These are phyloP conservation scores for Agonopterix alstromeriana DNA, from an alignment of 2,888 invertebrate species.

Conservation along the genomic window DNA sequence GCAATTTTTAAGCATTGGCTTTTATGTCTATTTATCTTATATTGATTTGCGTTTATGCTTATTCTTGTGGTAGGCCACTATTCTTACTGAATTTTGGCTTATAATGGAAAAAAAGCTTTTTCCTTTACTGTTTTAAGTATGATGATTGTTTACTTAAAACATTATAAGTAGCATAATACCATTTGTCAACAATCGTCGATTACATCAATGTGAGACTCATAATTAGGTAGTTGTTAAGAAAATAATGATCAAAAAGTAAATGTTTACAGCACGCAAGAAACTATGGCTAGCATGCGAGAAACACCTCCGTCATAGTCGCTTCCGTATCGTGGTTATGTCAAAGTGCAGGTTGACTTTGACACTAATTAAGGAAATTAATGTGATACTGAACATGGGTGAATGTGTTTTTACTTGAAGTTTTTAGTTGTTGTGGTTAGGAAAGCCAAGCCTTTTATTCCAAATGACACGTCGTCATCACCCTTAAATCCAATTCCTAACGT, in stretches of 20 bases:
- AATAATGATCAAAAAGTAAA: neutral
- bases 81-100: too few relatives aligned
- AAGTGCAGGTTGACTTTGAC: neutral
- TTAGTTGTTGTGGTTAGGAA: neutral
- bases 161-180: neutral
- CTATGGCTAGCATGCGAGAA: constrained; percentile 32
- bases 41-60: too few relatives aligned
- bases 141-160: neutral
- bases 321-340: constrained; percentile 18
- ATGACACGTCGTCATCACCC: too few relatives aligned
- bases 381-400: too few relatives aligned
- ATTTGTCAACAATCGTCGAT: neutral
- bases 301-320: constrained; percentile 40
- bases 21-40: too few relatives aligned
- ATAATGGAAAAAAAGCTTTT: too few relatives aligned
- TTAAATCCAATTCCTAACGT: too few relatives aligned
- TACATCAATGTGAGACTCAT: neutral
- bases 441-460: too few relatives aligned
- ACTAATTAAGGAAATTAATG: constrained; percentile 2
- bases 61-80: too few relatives aligned
- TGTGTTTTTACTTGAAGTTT: too few relatives aligned
- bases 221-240: neutral
- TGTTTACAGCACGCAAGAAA: neutral
- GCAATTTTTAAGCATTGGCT: too few relatives aligned
- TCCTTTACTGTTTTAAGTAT: too few relatives aligned